phyloP scores from a whole-genome alignment of 2,797 vertebrate species.

The Rhinogobio ventralis region DNA sequence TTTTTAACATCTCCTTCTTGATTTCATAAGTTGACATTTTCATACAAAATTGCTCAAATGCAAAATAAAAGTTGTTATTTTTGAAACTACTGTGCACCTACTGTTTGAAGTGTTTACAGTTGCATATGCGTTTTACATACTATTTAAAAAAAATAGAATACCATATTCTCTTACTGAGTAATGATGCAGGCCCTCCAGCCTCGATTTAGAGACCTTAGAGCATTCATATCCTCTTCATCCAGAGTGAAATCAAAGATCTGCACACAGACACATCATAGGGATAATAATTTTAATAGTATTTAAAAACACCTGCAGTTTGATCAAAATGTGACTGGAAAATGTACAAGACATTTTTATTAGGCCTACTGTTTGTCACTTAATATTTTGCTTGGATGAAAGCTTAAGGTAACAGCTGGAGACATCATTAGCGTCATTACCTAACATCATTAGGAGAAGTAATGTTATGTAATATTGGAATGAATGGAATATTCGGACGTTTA shows the following conservation, averaged over 20 bases:
- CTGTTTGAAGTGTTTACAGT: background rate
- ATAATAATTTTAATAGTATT: background rate
- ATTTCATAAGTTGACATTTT: background rate
- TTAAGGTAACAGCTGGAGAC: background rate
- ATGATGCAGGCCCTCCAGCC: slow-evolving; percentile 70
- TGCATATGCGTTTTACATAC: background rate
- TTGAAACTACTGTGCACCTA: background rate
- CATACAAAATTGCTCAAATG: background rate
- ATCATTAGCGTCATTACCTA: too few species aligned
- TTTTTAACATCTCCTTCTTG: background rate
- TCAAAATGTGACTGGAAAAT: background rate
- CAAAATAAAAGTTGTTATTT: background rate
- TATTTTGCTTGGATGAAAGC: background rate
- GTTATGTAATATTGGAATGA: background rate
- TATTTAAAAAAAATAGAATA: background rate
- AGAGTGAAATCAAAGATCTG: slow-evolving; percentile 73
- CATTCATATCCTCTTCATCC: slow-evolving; percentile 72
- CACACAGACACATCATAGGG: background rate
- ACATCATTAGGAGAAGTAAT: background rate
- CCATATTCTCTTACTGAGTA: slow-evolving; percentile 64
- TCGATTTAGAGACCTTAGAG: slow-evolving; percentile 73
- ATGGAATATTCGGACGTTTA: slow-evolving; percentile 46
- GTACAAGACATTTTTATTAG: background rate
- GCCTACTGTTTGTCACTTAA: background rate
- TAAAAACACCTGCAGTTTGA: background rate